phyloP scores from a whole-genome alignment of 2,113 vertebrate genomes.

The Plecotus auritus region DNA sequence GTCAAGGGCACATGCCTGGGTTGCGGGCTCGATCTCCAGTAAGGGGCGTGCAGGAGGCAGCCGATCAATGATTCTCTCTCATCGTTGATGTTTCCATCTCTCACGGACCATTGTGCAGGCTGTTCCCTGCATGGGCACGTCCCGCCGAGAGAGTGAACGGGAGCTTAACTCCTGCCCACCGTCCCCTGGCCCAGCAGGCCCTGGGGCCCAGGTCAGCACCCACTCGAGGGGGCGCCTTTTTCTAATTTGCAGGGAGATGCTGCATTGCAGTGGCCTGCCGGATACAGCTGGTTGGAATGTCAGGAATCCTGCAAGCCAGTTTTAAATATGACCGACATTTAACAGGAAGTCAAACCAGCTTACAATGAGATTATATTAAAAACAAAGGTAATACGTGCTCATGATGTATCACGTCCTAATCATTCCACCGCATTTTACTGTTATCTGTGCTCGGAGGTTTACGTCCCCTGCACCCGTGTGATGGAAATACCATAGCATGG shows the following conservation, averaged over 20 bases:
- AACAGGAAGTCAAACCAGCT: neutral
- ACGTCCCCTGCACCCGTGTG: neutral
- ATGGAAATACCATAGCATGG: neutral
- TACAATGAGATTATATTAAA: neutral
- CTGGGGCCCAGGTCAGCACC: too few species aligned
- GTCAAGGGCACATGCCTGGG: too few species aligned
- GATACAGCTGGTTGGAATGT: neutral
- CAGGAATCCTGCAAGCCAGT: neutral
- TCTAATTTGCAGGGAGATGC: neutral
- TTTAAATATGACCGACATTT: neutral
- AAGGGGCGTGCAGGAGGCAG: too few species aligned
- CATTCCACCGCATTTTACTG: neutral
- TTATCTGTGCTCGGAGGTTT: neutral
- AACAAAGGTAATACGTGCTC: neutral
- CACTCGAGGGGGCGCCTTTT: neutral
- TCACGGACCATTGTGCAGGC: neutral
- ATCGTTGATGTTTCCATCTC: too few species aligned
- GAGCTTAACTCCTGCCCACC: neutral
- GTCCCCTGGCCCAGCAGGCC: neutral
- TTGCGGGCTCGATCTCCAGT: too few species aligned
- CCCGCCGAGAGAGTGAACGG: neutral
- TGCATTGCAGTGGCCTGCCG: accelerated
- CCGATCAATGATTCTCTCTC: too few species aligned
- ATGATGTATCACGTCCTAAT: neutral
- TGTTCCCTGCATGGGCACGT: neutral